These are phyloP conservation scores for Schizothorax lantsangensis DNA, from an alignment of 2,797 vertebrate species.

Conservation along the genomic window DNA sequence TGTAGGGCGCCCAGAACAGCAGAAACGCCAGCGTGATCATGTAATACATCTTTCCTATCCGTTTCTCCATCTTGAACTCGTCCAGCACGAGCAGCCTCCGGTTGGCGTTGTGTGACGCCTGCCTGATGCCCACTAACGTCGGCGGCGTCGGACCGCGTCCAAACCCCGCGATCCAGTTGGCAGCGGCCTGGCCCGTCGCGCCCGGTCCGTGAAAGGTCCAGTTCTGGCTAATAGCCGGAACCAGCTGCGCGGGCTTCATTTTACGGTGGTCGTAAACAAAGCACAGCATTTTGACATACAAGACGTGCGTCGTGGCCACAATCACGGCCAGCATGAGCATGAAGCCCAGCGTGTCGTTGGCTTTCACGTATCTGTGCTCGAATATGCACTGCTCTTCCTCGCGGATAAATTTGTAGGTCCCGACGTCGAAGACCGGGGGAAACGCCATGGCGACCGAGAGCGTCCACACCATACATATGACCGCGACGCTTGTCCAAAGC, in stretches of 20 bases:
- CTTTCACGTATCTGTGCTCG: constrained; percentile 93
- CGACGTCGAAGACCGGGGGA: constrained; percentile 92
- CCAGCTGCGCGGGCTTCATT: constrained; percentile 95
- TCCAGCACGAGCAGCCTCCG: constrained; percentile 93
- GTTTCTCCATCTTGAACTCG: constrained; percentile 95
- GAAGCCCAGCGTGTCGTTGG: constrained; percentile 94
- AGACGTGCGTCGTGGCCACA: constrained; percentile 89
- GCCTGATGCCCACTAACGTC: constrained; percentile 93
- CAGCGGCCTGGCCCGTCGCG: constrained; percentile 93
- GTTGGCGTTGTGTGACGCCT: constrained; percentile 83
- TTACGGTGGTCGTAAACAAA: constrained; percentile 96
- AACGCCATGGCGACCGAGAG: constrained; percentile 95
- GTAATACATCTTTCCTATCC: constrained; percentile 97
- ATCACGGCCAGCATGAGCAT: constrained; percentile 93
- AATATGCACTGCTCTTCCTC: constrained; percentile 95
- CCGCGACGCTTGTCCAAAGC: constrained; percentile 89
- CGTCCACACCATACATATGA: constrained; percentile 95
- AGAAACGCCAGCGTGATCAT: constrained; percentile 93
- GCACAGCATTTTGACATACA: constrained; percentile 93
- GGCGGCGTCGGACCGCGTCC: constrained; percentile 94
- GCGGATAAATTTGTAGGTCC: constrained; percentile 89
- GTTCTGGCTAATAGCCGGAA: constrained; percentile 96
- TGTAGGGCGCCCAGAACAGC: constrained; percentile 93
- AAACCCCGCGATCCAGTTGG: constrained; percentile 97
- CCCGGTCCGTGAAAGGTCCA: constrained; percentile 98